A percentile compares a stretch with the other conserved stretches of the same genome.
Conservation (phyloP, 2,888 invertebrate genomes). For the Brachylomia viminalis region DNA sequence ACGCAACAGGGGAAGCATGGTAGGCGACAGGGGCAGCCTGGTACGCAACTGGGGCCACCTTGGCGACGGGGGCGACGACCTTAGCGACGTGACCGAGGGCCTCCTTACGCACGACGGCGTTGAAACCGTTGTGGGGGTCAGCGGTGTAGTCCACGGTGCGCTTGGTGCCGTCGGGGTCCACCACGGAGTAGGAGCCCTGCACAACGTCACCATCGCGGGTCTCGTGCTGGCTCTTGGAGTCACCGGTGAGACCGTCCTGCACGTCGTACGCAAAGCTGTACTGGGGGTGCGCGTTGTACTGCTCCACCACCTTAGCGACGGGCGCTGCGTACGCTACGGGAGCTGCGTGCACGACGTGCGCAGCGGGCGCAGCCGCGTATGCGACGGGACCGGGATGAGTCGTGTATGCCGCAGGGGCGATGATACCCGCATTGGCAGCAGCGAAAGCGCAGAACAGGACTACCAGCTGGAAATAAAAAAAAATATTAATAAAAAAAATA, state of each 20-base stretch:
- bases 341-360: slow-evolving; percentile 23
- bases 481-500: too few species aligned
- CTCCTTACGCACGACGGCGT: slow-evolving; percentile 86
- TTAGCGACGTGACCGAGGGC: slow-evolving; percentile 79
- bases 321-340: slow-evolving; percentile 46
- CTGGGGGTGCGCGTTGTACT: slow-evolving; percentile 77
- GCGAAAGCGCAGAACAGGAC: slow-evolving; percentile 81
- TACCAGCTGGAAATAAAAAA: slow-evolving; percentile 75
- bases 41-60: slow-evolving; percentile 60
- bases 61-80: slow-evolving; percentile 59
- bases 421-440: slow-evolving; percentile 79
- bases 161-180: slow-evolving; percentile 87
- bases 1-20: slow-evolving; percentile 9
- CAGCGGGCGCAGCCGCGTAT: slow-evolving; percentile 27
- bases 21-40: slow-evolving; percentile 43
- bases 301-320: slow-evolving; percentile 75
- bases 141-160: slow-evolving; percentile 89
- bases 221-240: slow-evolving; percentile 88
- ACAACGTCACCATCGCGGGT: slow-evolving; percentile 86
- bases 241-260: slow-evolving; percentile 81
- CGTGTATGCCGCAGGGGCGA: slow-evolving; percentile 77
- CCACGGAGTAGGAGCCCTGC: slow-evolving; percentile 87
- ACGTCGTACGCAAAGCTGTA: slow-evolving; percentile 87
- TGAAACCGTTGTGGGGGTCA: slow-evolving; percentile 87
- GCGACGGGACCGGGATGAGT: slow-evolving; percentile 75